Percentiles rank a stretch among this genome's conserved stretches.
Evolutionary conservation across 2,797 vertebrate genomes (phyloP).

Genomic region (Ptychadena robeensis): DNA sequence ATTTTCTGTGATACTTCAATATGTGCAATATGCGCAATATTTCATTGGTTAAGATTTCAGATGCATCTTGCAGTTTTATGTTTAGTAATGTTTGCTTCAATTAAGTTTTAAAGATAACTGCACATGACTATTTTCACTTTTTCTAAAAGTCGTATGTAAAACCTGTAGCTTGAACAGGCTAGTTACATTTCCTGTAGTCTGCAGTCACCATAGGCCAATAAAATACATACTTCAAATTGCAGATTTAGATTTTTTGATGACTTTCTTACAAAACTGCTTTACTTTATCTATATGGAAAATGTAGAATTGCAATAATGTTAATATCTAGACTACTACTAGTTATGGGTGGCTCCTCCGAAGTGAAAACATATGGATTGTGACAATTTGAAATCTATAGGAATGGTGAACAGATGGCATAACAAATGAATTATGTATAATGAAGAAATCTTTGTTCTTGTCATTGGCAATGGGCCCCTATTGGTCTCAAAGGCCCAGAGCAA

Average conservation of each 20-base stretch:
- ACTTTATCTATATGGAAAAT: neutral
- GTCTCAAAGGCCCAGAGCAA: conserved; percentile 5
- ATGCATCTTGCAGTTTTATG: too few relatives aligned
- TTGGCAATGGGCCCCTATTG: conserved; percentile 3
- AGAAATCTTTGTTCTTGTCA: neutral
- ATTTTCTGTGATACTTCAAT: neutral
- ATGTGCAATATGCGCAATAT: neutral
- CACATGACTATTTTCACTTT: too few relatives aligned
- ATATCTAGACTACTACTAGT: neutral
- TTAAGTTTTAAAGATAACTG: too few relatives aligned
- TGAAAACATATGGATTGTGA: neutral
- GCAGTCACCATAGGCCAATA: too few relatives aligned
- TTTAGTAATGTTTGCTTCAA: too few relatives aligned
- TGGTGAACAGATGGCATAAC: conserved; percentile 4
- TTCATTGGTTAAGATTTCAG: too few relatives aligned
- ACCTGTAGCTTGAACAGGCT: too few relatives aligned
- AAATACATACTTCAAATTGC: too few relatives aligned
- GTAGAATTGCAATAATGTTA: neutral
- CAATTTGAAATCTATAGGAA: conserved; percentile 5
- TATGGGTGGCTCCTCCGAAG: neutral
- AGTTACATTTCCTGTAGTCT: too few relatives aligned
- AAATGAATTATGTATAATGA: conserved; percentile 1
- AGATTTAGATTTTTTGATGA: too few relatives aligned
- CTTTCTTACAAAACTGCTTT: too few relatives aligned
- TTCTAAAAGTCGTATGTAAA: too few relatives aligned